phyloP scores from a whole-genome alignment of 1,140 invertebrate genomes.

The Trachymyrmex septentrionalis region DNA sequence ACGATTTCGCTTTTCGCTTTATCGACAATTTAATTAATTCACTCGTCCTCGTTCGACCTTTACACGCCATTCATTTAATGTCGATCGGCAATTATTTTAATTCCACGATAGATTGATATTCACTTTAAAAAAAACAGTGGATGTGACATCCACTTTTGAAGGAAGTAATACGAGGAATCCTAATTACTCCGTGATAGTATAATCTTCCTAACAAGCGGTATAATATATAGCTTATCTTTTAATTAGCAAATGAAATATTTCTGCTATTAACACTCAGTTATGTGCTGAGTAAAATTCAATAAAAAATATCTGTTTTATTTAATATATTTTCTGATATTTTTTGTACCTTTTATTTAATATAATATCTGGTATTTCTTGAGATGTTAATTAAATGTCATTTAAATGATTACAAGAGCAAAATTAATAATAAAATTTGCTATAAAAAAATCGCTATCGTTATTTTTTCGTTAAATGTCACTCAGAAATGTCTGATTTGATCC shows the following conservation, averaged over 20 bases:
- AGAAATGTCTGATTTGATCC: not conserved
- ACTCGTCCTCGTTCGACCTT: conserved; percentile 35
- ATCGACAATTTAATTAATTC: conserved; percentile 61
- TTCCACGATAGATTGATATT: conserved; percentile 34
- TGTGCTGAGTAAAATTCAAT: conserved; percentile 4
- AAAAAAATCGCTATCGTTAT: not conserved
- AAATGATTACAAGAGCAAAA: no score
- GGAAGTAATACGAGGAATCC: conserved; percentile 30
- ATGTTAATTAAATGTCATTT: no score
- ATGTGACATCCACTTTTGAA: conserved; percentile 19
- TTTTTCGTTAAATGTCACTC: conserved; percentile 1
- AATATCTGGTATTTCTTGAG: no score
- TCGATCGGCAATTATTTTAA: conserved; percentile 61
- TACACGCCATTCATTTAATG: conserved; percentile 53
- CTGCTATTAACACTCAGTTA: conserved; percentile 7
- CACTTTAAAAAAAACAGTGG: not conserved
- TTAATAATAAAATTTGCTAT: not conserved
- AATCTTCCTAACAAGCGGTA: conserved; percentile 24
- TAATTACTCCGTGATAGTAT: conserved; percentile 44
- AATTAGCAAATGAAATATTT: conserved; percentile 49
- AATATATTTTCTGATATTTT: not conserved
- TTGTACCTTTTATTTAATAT: not conserved
- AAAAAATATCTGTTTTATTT: conserved; percentile 8
- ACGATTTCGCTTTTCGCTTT: conserved; percentile 58
- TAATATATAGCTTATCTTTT: conserved; percentile 31